Conservation (phyloP, 2,797 vertebrate species). For the Cynodonichthys magdalenae region DNA sequence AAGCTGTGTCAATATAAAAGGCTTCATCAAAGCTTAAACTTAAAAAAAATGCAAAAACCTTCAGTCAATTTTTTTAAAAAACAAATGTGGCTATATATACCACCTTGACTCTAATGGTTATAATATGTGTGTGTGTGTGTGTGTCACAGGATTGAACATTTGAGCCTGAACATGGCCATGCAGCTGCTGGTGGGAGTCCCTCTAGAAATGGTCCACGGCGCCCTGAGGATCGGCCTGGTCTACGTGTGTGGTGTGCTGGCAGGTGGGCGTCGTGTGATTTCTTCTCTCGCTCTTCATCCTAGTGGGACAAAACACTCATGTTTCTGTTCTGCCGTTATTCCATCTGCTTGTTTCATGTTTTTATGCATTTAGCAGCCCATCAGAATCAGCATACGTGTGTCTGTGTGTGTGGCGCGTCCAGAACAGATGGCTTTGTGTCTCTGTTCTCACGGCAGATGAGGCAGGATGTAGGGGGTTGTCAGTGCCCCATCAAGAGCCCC, state of each 20-base stretch:
- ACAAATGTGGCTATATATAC: too few relatives aligned
- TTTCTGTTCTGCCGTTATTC: constrained; percentile 30
- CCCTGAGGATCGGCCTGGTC: constrained; percentile 90
- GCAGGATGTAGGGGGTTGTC: constrained; percentile 55
- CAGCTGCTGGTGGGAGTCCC: constrained; percentile 96
- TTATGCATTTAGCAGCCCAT: constrained; percentile 43
- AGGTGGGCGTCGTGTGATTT: constrained; percentile 79
- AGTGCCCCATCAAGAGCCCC: constrained; percentile 39
- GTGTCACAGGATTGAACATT: constrained; percentile 90
- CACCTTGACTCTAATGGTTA: neutral
- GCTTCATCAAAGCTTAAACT: too few relatives aligned
- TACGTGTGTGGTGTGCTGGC: constrained; percentile 93
- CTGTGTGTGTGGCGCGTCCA: constrained; percentile 17
- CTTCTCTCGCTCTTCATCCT: neutral
- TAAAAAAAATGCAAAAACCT: too few relatives aligned
- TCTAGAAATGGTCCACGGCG: constrained; percentile 97
- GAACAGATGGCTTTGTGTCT: constrained; percentile 71
- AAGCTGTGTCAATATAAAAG: too few relatives aligned
- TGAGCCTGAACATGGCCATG: constrained; percentile 94
- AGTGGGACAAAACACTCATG: constrained; percentile 7
- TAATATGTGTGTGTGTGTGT: constrained; percentile 27
- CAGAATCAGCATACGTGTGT: constrained; percentile 35
- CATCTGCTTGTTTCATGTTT: constrained; percentile 51
- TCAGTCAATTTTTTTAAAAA: too few relatives aligned
- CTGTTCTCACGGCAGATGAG: constrained; percentile 42